These are phyloP conservation scores for Alaudala cheleensis DNA, from an alignment of 2,113 vertebrate genomes.

Conservation along the genomic window DNA sequence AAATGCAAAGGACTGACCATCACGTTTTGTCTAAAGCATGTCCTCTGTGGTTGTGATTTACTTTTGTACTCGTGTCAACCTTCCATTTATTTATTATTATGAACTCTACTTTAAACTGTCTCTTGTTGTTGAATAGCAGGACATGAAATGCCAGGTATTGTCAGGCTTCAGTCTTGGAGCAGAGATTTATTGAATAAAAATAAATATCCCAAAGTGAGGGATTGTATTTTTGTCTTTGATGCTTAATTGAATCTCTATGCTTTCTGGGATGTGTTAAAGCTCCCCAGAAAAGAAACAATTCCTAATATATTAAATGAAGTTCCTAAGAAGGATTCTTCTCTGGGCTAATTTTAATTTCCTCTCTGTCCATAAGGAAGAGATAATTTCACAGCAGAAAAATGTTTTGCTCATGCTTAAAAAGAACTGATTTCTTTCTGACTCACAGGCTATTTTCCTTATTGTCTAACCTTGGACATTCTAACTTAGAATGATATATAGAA, in stretches of 20 bases:
- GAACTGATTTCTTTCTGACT: constrained; percentile 29
- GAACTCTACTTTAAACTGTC: constrained; percentile 56
- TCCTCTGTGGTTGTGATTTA: background rate
- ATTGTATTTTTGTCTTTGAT: constrained; percentile 58
- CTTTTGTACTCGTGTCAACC: background rate
- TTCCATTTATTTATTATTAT: constrained; percentile 61
- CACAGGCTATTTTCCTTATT: background rate
- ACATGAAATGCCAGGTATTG: constrained; percentile 57
- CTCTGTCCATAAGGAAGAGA: constrained; percentile 44
- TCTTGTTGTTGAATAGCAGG: constrained; percentile 30
- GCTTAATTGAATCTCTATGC: constrained; percentile 67
- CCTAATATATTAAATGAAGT: constrained; percentile 44
- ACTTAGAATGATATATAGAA: background rate
- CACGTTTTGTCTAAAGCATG: background rate
- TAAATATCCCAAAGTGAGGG: constrained; percentile 47
- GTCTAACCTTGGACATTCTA: background rate
- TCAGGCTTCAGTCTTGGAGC: background rate
- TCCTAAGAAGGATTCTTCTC: constrained; percentile 45
- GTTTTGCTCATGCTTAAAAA: constrained; percentile 56
- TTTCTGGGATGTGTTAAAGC: constrained; percentile 60
- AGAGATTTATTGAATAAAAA: constrained; percentile 50
- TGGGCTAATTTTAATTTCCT: constrained; percentile 54
- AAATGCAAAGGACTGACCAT: constrained; percentile 46
- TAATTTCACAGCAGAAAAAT: constrained; percentile 49
- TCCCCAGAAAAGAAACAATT: constrained; percentile 59